Conservation (phyloP, 2,888 invertebrate genomes). For the Dyspetes luteomarginatus region DNA sequence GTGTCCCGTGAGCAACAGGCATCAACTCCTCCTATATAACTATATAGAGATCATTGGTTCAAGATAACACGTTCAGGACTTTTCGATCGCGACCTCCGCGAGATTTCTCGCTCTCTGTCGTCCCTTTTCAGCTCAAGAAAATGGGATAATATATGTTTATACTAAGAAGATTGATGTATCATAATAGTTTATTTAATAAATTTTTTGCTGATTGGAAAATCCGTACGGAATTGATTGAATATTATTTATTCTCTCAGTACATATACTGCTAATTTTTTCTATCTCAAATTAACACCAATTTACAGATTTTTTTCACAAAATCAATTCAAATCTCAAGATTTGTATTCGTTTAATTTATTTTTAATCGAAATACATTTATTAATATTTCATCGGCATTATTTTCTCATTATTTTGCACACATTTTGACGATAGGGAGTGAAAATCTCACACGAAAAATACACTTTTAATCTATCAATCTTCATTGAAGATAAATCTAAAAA, state of each 20-base stretch:
- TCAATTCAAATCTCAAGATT: too few relatives aligned
- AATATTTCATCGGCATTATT: neutral
- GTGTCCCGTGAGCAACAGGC: slow-evolving; percentile 47
- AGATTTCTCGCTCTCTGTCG: neutral
- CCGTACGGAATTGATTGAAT: neutral
- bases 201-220: neutral
- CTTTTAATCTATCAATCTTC: too few relatives aligned
- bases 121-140: neutral
- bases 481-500: too few relatives aligned
- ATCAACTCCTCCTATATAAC: slow-evolving; percentile 1
- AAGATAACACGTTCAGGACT: slow-evolving; percentile 68
- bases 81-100: slow-evolving; percentile 67
- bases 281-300: too few relatives aligned
- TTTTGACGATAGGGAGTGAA: neutral
- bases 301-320: too few relatives aligned
- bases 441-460: too few relatives aligned
- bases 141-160: neutral
- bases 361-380: neutral
- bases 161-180: neutral
- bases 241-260: too few relatives aligned
- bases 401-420: neutral
- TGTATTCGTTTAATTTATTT: neutral
- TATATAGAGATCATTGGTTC: slow-evolving; percentile 57
- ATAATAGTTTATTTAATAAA: neutral
- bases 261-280: too few relatives aligned